A percentile compares a stretch with the other conserved stretches of the same genome.
phyloP scores from a whole-genome alignment of 2,797 vertebrate genomes.

The Pseudochromis fuscus region DNA sequence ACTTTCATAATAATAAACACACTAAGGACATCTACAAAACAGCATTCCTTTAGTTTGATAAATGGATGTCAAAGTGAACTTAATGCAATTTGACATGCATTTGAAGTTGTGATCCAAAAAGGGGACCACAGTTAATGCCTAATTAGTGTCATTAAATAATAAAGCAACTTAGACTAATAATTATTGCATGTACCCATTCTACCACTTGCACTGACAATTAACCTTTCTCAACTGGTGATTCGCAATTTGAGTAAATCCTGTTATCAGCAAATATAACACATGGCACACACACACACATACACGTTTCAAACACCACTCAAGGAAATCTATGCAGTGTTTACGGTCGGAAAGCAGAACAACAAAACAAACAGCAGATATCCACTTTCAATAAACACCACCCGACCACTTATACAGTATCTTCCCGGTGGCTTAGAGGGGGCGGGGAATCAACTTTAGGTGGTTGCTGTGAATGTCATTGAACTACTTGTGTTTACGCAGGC shows the following conservation, averaged over 20 bases:
- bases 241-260: constrained; percentile 86
- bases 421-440: constrained; percentile 78
- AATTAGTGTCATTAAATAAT: constrained; percentile 87
- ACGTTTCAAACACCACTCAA: constrained; percentile 79
- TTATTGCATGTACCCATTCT: constrained; percentile 84
- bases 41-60: constrained; percentile 77
- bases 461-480: constrained; percentile 81
- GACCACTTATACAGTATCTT: constrained; percentile 78
- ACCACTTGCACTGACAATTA: constrained; percentile 85
- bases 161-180: constrained; percentile 86
- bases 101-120: constrained; percentile 84
- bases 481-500: constrained; percentile 80
- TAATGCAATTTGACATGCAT: constrained; percentile 85
- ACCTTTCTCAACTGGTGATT: constrained; percentile 87
- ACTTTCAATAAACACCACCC: constrained; percentile 81
- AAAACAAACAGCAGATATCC: constrained; percentile 84
- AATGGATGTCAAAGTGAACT: constrained; percentile 84
- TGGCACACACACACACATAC: constrained; percentile 70
- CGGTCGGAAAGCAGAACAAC: constrained; percentile 81
- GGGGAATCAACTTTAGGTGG: constrained; percentile 81
- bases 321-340: constrained; percentile 83
- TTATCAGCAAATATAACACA: constrained; percentile 90
- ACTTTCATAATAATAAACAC: constrained; percentile 74
- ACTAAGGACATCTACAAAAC: constrained; percentile 83
- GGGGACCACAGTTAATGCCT: constrained; percentile 80